Evolutionary conservation across 2,113 vertebrate species (phyloP).

Genomic region (Myrmophylax atrothorax): DNA sequence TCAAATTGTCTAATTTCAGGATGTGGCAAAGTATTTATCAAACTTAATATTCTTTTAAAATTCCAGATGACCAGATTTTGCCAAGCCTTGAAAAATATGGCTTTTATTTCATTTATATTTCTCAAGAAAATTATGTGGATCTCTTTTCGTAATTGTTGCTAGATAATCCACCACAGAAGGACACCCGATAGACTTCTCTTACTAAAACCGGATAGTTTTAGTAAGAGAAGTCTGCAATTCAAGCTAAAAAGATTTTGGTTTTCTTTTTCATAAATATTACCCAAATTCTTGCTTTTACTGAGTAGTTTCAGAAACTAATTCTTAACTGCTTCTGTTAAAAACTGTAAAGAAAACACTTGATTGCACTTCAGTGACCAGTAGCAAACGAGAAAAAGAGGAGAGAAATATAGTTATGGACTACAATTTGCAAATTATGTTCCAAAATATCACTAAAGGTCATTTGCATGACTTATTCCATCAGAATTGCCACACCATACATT

Average conservation of each 20-base stretch:
- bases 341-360: not conserved
- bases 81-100: not conserved
- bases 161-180: not conserved
- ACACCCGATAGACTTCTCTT: not conserved
- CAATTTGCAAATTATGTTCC: not conserved
- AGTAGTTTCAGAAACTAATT: not conserved
- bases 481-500: not conserved
- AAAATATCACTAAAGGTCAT: not conserved
- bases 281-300: not conserved
- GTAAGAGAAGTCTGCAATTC: not conserved
- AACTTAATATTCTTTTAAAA: not conserved
- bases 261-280: not conserved
- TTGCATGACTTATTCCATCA: not conserved
- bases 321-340: not conserved
- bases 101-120: not conserved
- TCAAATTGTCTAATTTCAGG: not conserved
- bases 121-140: not conserved
- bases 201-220: not conserved
- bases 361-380: not conserved
- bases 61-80: not conserved
- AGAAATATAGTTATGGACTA: not conserved
- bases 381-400: not conserved
- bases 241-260: not conserved
- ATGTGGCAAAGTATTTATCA: not conserved
- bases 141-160: not conserved